Evolutionary conservation across 1,140 invertebrate species (phyloP).

Genomic region (Trigoniulus corallinus): DNA sequence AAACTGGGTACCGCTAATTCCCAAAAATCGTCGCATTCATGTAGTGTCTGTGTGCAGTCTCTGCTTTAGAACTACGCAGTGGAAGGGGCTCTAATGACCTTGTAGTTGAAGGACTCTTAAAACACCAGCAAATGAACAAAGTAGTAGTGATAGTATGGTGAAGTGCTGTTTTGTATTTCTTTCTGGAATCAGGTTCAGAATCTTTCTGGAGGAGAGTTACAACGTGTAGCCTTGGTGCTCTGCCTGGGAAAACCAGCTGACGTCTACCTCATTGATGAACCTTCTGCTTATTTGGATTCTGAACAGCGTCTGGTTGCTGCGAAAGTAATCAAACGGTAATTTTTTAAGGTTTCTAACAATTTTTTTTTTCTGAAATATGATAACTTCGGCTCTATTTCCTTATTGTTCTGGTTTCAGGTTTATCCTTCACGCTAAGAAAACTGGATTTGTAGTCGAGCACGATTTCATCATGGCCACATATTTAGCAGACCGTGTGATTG

Average conservation of each 20-base stretch:
- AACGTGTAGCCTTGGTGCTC: slow-evolving; percentile 85
- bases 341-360: not conserved
- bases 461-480: slow-evolving; percentile 99
- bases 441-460: slow-evolving; percentile 98
- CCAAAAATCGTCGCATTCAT: too few species aligned
- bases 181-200: slow-evolving; percentile 55
- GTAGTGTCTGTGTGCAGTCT: too few species aligned
- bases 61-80: too few species aligned
- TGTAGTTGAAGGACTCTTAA: too few species aligned
- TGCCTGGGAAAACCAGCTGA: slow-evolving; percentile 97
- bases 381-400: slow-evolving; percentile 3
- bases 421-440: slow-evolving; percentile 97
- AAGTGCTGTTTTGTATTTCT: too few species aligned
- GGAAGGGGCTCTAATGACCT: too few species aligned
- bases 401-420: slow-evolving; percentile 45
- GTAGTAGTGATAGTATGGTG: not conserved
- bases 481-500: slow-evolving; percentile 94
- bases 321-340: slow-evolving; percentile 91
- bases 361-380: slow-evolving; percentile 1
- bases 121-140: not conserved
- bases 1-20: too few species aligned
- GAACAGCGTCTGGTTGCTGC: slow-evolving; percentile 99
- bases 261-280: slow-evolving; percentile 98
- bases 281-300: slow-evolving; percentile 97
- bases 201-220: slow-evolving; percentile 97